Conservation (phyloP, 2,797 vertebrate species). For the Natrix natrix region DNA sequence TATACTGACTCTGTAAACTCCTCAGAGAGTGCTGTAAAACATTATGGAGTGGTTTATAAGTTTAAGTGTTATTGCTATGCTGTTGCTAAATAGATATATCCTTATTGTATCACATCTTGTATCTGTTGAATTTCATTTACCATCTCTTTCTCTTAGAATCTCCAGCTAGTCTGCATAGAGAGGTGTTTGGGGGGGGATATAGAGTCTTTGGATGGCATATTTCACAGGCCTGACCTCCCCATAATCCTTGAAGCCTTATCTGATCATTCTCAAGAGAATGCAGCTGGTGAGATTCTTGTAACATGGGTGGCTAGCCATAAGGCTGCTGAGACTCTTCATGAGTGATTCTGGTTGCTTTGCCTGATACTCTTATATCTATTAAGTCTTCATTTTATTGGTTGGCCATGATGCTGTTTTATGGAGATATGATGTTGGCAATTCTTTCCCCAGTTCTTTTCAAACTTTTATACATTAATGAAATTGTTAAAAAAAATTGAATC, state of each 20-base stretch:
- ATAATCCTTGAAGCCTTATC: background rate
- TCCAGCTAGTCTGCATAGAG: background rate
- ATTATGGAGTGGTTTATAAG: background rate
- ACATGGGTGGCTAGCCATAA: background rate
- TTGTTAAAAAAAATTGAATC: background rate
- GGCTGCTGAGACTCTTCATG: background rate
- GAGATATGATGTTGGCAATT: background rate
- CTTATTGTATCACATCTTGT: background rate
- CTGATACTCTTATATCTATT: background rate
- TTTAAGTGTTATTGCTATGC: background rate
- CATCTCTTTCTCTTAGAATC: background rate
- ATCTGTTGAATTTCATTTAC: background rate
- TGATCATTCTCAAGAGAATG: background rate
- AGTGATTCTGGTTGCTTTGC: background rate
- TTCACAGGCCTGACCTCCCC: background rate
- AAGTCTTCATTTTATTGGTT: background rate
- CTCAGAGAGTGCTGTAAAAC: background rate
- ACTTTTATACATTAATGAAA: background rate
- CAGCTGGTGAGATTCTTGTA: background rate
- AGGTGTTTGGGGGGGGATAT: background rate
- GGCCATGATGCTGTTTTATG: background rate
- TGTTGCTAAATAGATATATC: background rate
- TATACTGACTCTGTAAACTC: background rate
- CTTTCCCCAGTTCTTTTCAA: background rate
- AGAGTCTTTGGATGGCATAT: background rate